phyloP scores from a whole-genome alignment of 2,113 vertebrate species.

The Monopterus albus region DNA sequence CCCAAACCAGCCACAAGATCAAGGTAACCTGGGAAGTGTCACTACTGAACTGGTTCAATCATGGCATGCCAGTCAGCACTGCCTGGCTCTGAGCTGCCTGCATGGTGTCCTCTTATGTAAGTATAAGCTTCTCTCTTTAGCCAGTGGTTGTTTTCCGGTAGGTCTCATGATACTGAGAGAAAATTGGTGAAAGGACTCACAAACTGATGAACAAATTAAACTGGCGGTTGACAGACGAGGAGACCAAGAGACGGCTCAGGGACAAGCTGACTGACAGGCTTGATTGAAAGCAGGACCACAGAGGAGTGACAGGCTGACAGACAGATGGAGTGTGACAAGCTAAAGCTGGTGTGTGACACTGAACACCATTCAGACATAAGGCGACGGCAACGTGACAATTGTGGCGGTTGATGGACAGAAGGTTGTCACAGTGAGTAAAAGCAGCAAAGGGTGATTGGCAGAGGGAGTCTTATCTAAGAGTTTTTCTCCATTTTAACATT shows the following conservation, averaged over 20 bases:
- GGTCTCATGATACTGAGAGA: constrained; percentile 31
- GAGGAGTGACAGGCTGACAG: constrained; percentile 64
- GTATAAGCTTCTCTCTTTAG: too few species aligned
- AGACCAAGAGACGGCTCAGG: constrained; percentile 48
- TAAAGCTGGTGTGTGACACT: constrained; percentile 69
- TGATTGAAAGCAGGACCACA: constrained; percentile 69
- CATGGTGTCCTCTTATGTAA: constrained; percentile 8
- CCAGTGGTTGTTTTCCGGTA: constrained; percentile 9
- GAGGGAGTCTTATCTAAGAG: constrained; percentile 51
- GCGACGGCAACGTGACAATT: constrained; percentile 38
- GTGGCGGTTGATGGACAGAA: constrained; percentile 71
- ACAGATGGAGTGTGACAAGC: constrained; percentile 72
- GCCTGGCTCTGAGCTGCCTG: constrained; percentile 16
- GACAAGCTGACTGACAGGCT: constrained; percentile 59
- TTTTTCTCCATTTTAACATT: constrained; percentile 48
- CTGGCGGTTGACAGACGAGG: constrained; percentile 48
- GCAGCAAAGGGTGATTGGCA: constrained; percentile 72
- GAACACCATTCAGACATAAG: constrained; percentile 50
- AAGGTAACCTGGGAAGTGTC: constrained; percentile 51
- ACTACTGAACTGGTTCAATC: constrained; percentile 58
- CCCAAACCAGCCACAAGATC: constrained; percentile 51
- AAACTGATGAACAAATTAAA: constrained; percentile 60
- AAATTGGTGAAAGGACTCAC: constrained; percentile 21
- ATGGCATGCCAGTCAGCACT: constrained; percentile 53
- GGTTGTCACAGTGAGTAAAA: constrained; percentile 70